Conservation (phyloP, 2,888 invertebrate species). For the Trissoscelio sp. region DNA sequence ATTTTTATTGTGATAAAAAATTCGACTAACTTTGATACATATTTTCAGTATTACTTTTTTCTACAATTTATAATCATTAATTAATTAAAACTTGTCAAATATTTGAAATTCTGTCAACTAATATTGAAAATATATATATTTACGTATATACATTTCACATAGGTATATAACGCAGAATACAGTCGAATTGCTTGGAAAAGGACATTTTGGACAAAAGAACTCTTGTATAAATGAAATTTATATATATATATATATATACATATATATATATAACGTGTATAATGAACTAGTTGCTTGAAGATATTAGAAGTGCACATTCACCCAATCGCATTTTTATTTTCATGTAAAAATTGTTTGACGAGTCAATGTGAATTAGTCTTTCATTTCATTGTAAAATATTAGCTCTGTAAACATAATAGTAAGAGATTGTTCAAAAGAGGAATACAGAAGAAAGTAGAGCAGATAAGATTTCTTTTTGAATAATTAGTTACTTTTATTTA, state of each 20-base stretch:
- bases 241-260: slow-evolving; percentile 14
- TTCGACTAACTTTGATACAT: too few species aligned
- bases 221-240: slow-evolving; percentile 30
- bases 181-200: slow-evolving; percentile 19
- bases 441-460: too few species aligned
- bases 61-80: too few species aligned
- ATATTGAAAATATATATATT: slow-evolving; percentile 21
- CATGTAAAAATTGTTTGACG: slow-evolving; percentile 5
- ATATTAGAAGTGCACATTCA: not conserved
- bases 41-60: too few species aligned
- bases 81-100: not conserved
- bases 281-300: slow-evolving; percentile 21
- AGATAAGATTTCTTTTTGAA: too few species aligned
- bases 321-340: not conserved
- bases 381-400: slow-evolving; percentile 21
- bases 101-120: not conserved
- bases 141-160: slow-evolving; percentile 23
- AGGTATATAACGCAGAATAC: slow-evolving; percentile 1
- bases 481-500: too few species aligned
- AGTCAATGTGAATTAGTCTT: slow-evolving; percentile 1
- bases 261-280: slow-evolving; percentile 13
- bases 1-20: too few species aligned
- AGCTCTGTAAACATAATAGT: not conserved
- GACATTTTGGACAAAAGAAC: not conserved
- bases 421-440: too few species aligned